Evolutionary conservation across 2,888 invertebrate genomes (phyloP), one percentile per base, ranked within the genome.

Genomic region (Listrodromus nycthemerus): DNA sequence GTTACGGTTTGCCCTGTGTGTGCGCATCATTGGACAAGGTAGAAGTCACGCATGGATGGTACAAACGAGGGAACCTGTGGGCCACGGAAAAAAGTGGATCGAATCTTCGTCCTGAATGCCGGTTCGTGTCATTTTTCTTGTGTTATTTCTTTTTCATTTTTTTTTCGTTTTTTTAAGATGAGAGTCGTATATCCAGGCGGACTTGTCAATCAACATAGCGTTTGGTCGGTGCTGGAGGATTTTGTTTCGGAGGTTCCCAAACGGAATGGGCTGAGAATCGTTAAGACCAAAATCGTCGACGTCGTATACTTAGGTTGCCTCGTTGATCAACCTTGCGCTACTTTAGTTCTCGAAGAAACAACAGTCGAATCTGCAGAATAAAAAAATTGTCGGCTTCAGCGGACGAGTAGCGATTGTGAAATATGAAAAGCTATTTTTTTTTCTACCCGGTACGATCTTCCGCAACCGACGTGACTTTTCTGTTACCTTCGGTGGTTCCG

Each of bases 11-110:
- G 21, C 21, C 19, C 37, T 55, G 10, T 45, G 16, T 74, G 61
- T 30, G 69, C 55, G 30, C 65, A 76, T 52, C 45, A 55, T 65
- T 16, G 41, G 41, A 70, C 55, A 63, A 16, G 63, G 50, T 55
- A 70, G 70, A 21, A 45, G 27, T 1, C 24, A 61, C 27, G 27
- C 27, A 61, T 16, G 2, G 30, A 61, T 7, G 30, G 8, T 7
- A 27, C 16, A 16, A 61, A 61, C 16, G 61, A n/a, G 61, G 16
- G 27, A 61, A 61, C 30, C 61, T 61, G 24, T n/a, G 16, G 61
- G n/a, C 61, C 27, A 61, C 30, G 61, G n/a, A 61, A 61, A 61
- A 61, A 27, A 27, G 30, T 30, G 27, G 16, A n/a, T 30, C 16
- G 61, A 27, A 27, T 30, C 58, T 16, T 16, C n/a, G n/a, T 61